Conservation (phyloP, 1,140 invertebrate genomes). For the Pogonomyrmex barbatus region DNA sequence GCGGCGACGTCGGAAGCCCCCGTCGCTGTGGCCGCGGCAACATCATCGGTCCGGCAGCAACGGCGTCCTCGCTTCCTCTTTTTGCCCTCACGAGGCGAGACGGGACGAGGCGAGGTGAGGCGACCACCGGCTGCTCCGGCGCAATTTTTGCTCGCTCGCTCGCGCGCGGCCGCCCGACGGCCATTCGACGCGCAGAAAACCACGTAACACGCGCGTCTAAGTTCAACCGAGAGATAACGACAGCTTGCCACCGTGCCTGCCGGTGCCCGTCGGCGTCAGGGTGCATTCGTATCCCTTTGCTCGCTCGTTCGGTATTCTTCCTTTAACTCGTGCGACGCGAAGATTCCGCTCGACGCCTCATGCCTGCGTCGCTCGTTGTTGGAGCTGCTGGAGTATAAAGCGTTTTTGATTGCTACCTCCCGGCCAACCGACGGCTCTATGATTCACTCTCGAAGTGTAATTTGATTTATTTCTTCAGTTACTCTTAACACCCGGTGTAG, state of each 20-base stretch:
- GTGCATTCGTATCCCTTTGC: constrained; percentile 60
- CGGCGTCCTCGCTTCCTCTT: constrained; percentile 39
- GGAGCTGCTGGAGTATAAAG: constrained; percentile 43
- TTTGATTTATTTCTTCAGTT: constrained; percentile 52
- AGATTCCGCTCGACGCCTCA: constrained; percentile 39
- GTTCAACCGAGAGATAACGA: constrained; percentile 58
- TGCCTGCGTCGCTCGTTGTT: constrained; percentile 26
- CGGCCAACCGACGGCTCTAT: constrained; percentile 50
- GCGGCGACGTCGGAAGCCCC: constrained; percentile 73
- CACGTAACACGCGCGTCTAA: constrained; percentile 36
- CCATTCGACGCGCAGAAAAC: constrained; percentile 56
- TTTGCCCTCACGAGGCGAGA: constrained; percentile 16
- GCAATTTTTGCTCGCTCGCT: constrained; percentile 64
- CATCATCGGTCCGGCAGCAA: constrained; percentile 61
- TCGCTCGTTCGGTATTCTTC: constrained; percentile 37
- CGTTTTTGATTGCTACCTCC: constrained; percentile 57
- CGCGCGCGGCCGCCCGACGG: constrained; percentile 56
- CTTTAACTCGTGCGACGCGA: constrained; percentile 63
- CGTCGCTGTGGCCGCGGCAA: constrained; percentile 62
- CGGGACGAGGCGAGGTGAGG: constrained; percentile 21
- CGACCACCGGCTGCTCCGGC: constrained; percentile 67
- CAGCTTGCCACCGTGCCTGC: constrained; percentile 73
- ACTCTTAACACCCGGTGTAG: constrained; percentile 32
- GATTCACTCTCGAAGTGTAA: constrained; percentile 36
- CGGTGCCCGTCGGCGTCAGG: constrained; percentile 70